Evolutionary conservation across 2,113 vertebrate species (phyloP), one percentile per base, ranked within the genome.

Genomic region (Aegypius monachus): DNA sequence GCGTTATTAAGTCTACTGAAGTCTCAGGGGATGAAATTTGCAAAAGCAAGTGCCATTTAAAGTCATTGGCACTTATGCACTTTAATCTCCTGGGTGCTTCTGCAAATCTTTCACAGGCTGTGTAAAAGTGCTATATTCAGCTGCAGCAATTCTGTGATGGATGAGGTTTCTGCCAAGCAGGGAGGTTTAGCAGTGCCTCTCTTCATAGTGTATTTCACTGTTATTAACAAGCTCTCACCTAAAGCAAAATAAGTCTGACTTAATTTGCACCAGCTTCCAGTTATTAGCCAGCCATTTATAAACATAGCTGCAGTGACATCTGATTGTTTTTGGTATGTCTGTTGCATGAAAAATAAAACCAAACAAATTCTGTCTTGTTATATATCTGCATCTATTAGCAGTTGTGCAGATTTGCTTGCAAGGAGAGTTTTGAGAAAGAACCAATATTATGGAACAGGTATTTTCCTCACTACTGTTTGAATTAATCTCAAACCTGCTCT

Each of bases 31-130:
- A 91, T 40, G 38, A 88, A 89, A 95, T 94, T 82, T 87, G 75
- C 93, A 90, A 90, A 70, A 93, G 91, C 91, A 88, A 93, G 89
- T 88, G 55, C 93, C 87, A 74, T 94, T 96, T 96, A 95, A 93
- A 94, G 94, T 88, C 91, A 71, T 82, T 93, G 91, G 78, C 91
- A 81, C 93, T 95, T 88, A 42, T 22, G 81, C 67, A 88, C 91
- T 95, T 94, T 82, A 95, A 93, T 97, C 95, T 94, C 87, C 63
- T 88, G 93, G 87, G 91, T 87, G 89, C 95, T 91, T 97, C 91
- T 90, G 78, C 90, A 91, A 90, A 90, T 96, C 95, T 82, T 85
- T 94, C 84, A 42, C 81, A 91, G 81, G 7, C 81, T 91, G 84
- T 82, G 74, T 93, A 91, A 96, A 81, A 74, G 91, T 85, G 81